Base-by-base conservation (phyloP, 2,888 invertebrate species). In the Belgica antarctica region DNA sequence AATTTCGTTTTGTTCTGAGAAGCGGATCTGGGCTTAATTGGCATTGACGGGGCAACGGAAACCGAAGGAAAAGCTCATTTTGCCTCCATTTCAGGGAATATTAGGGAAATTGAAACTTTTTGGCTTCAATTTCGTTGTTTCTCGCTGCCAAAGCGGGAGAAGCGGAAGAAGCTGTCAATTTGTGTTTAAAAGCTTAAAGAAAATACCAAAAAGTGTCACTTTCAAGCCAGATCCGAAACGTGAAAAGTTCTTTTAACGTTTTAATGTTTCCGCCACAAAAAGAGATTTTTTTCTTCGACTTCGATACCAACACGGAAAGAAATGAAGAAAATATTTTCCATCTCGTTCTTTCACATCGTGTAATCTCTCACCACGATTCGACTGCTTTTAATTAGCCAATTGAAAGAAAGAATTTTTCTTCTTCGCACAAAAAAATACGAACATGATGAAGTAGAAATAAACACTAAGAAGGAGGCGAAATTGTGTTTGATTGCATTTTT, bases 351-450 rank as follows among this genome's bases (percentile, higher is more conserved):
- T n/a, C 7, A 57, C 4, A 7, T 5, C 5, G 17, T 27, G 25
- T 59, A 59, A 59, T 59, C 59, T 5, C 59, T 52, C 17, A n/a
- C 22, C 22, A 8, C 15, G 59, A 59, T 59, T 59, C 59, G 59
- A 19, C 24, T 27, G 7, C 22, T 59, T 65, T 65, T 65, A 65
- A 65, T 65, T 65, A 65, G 46, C 63, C 63, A 65, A 65, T 65
- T 22, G 63, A 22, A 46, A 65, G 34, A 65, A 24, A 25, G 62
- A 24, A 34, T 24, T 62, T 41, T 22, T 10, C 46, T 22, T 65
- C n/a, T 15, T 65, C 27, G 52, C 17, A 12, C 17, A 52, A 3
- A 22, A 17, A 3, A n/a, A 52, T 10, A 41, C 3, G 15, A n/a
- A 12, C 12, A 31, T 31, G n/a, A 15, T 15, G 10, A 41, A 41